Percentiles rank a stretch among this genome's conserved stretches.
Evolutionary conservation across 2,797 vertebrate genomes (phyloP).

Genomic region (Taenioides sp.): DNA sequence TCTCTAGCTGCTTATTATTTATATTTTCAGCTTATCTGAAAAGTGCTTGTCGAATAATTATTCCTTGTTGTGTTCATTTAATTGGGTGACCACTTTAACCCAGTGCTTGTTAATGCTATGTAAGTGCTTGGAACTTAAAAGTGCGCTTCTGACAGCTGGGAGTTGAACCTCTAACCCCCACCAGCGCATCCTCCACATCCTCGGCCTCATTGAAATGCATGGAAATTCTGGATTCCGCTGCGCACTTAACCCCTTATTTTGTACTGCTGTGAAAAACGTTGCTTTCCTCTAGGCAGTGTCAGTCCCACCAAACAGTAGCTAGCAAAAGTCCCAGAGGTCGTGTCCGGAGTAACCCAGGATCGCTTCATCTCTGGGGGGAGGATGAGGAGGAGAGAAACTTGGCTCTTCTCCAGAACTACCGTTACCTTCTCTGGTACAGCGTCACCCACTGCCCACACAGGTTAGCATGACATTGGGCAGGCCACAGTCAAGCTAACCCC

Average conservation of each 20-base stretch:
- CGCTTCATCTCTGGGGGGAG: slow-evolving; percentile 46
- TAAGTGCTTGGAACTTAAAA: not conserved
- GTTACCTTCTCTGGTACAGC: slow-evolving; percentile 23
- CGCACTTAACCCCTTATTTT: slow-evolving; percentile 38
- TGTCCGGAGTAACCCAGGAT: slow-evolving; percentile 49
- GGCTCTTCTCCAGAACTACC: slow-evolving; percentile 46
- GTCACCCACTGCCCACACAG: slow-evolving; percentile 55
- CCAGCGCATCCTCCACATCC: not conserved
- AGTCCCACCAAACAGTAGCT: slow-evolving; percentile 38
- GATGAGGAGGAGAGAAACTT: slow-evolving; percentile 49
- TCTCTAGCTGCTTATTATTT: not conserved
- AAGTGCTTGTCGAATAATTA: not conserved
- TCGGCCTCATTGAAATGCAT: slow-evolving; percentile 28
- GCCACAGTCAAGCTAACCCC: slow-evolving; percentile 29
- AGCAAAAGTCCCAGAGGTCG: slow-evolving; percentile 27
- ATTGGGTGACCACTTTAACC: slow-evolving; percentile 13
- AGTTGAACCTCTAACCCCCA: slow-evolving; percentile 15
- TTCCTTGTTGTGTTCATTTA: not conserved
- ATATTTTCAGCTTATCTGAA: not conserved
- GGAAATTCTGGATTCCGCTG: slow-evolving; percentile 26
- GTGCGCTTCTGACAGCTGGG: not conserved
- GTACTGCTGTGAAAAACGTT: slow-evolving; percentile 17
- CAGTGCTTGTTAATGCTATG: slow-evolving; percentile 11
- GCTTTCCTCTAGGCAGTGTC: slow-evolving; percentile 16
- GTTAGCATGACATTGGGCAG: slow-evolving; percentile 58